Base-by-base conservation (phyloP, 2,113 vertebrate genomes). In the Heteronetta atricapilla region DNA sequence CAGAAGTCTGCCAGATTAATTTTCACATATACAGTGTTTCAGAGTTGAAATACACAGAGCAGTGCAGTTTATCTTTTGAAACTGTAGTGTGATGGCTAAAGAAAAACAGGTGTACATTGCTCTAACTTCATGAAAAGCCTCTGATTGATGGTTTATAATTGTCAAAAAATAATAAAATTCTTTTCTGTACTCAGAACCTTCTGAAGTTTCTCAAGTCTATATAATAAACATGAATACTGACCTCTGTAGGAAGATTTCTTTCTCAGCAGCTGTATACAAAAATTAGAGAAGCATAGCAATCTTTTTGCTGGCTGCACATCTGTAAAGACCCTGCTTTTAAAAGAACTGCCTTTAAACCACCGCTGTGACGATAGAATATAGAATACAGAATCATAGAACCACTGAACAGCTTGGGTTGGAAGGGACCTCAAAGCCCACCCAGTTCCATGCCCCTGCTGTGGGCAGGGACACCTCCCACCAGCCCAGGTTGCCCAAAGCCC, bases 1-100 rank as follows among this genome's bases (percentile, higher is more conserved):
- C 94, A 92, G 91, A 95, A 90, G 91, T 59, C 90, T 98, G 98
- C 98, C 98, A 98, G 97, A 98, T 97, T 92, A 97, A 96, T 97
- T 98, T 97, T 97, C 66, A 38, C 90, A 94, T 97, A 96, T 59
- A 85, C 56, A 29, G 93, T 97, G 90, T 96, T 96, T 97, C 91
- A 86, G 95, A 96, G 94, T 90, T 96, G 96, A 94, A 97, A 89
- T 42, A 56, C 94, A 68, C 55, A 84, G 94, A 95, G 92, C 83
- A 93, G 89, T 89, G 77, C 9, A 29, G 83, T 88, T 96, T 97
- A 76, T 96, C 96, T 94, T 97, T 94, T 95, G 92, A 97, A 96
- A 94, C 82, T 82, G 82, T 48, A 48, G 75, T 48, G 77, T 78
- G 92, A 86, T 88, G 88, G 88, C 95, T 94, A 80, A 88, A 96